These are phyloP conservation scores for Eulemur rubriventer DNA, from an alignment of 2,797 vertebrate genomes.

Conservation along the genomic window DNA sequence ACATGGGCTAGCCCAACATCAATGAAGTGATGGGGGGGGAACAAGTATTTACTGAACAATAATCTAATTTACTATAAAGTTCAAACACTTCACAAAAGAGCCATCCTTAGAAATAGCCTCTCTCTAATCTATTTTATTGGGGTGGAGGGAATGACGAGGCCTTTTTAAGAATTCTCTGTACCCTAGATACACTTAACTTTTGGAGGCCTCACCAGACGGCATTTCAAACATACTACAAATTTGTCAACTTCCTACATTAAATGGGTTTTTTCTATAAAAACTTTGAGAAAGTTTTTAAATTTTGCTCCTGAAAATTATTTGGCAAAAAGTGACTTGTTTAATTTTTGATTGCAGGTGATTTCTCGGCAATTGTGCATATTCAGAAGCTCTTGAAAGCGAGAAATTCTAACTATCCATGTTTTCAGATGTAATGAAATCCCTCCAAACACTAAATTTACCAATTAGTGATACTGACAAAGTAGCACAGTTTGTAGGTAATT, in stretches of 20 bases:
- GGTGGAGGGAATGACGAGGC: not conserved
- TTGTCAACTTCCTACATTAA: not conserved
- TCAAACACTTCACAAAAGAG: not conserved
- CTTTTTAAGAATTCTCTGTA: not conserved
- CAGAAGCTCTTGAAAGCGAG: slow-evolving; percentile 54
- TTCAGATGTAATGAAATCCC: slow-evolving; percentile 63
- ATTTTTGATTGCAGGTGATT: slow-evolving; percentile 69
- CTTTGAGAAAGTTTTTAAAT: slow-evolving; percentile 16
- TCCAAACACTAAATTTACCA: slow-evolving; percentile 65
- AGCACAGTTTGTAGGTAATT: not conserved
- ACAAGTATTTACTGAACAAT: not conserved
- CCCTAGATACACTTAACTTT: not conserved
- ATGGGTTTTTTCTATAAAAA: slow-evolving; percentile 16
- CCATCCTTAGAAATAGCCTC: not conserved
- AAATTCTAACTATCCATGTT: slow-evolving; percentile 20
- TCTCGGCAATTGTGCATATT: slow-evolving; percentile 55
- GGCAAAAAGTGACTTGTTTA: slow-evolving; percentile 48
- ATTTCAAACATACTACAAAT: not conserved
- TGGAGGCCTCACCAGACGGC: not conserved
- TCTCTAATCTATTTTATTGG: not conserved
- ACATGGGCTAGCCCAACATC: not conserved
- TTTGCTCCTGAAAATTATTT: slow-evolving; percentile 66
- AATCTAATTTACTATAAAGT: not conserved
- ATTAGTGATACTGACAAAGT: slow-evolving; percentile 69
- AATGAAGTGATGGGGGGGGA: not conserved